Evolutionary conservation across 2,113 vertebrate genomes (phyloP), one percentile per base, ranked within the genome.

Genomic region (Lepisosteus oculatus): DNA sequence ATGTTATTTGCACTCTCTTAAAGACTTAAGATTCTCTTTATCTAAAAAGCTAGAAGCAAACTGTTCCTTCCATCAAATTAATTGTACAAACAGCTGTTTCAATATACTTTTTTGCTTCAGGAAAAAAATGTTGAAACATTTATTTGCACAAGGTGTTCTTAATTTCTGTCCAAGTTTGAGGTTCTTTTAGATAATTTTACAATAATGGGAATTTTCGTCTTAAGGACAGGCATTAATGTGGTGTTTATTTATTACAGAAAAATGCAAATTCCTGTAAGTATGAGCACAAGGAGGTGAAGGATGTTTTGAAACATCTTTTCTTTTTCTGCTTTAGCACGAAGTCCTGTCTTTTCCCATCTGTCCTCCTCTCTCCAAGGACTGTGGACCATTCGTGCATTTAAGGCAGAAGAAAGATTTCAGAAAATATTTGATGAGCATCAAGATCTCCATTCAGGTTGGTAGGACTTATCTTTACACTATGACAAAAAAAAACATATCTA

Each of bases 301-400:
- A n/a, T 51, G 47, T 51, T 51, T 47, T 43, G 29, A 29, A 29
- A 29, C 29, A 29, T 29, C 29, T 8, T 5, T 56, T 11, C 43
- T 41, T 59, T n/a, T 7, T 56, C 6, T 45, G 68, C 85, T 85
- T 3, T 74, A 99, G 97, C 94, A 70, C 91, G 96, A 77, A 98
- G 97, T 85, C 96, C 97, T 0, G 95, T 97, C 0, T 99, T 99
- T 81, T 98, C 97, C 83, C 97, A 99, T 81, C 84, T 98, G 12
- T 97, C 96, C 0, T 94, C 95, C 5, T 94, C 97, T 55, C 93
- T 99, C 51, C 96, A 98, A 87, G 97, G 97, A 44, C 90, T 99
- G 78, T 96, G 94, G 90, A 96, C 93, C 74, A 96, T 99, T 77
- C 93, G 95, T 70, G 95, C 95, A 2, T 95, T 94, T 78, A 96